These are phyloP conservation scores for Rhaphigaster nebulosa DNA, from an alignment of 2,888 invertebrate species.

Conservation along the genomic window DNA sequence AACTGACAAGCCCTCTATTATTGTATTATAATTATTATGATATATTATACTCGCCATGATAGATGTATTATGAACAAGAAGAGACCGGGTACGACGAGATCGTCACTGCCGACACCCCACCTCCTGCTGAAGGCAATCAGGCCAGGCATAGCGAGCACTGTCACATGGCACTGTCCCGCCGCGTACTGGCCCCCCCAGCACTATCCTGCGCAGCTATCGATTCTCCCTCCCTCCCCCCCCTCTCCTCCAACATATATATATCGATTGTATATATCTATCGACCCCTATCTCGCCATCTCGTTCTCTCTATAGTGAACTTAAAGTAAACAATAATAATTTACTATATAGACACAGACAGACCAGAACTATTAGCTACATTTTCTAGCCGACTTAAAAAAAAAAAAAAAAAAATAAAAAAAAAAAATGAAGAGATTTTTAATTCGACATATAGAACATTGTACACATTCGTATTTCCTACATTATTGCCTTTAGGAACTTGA, in stretches of 20 bases:
- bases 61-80: constrained; percentile 82
- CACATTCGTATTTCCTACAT: no score
- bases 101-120: constrained; percentile 91
- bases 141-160: constrained; percentile 79
- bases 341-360: no score
- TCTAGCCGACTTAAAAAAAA: no score
- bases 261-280: constrained; percentile 5
- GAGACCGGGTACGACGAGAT: constrained; percentile 86
- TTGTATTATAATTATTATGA: no score
- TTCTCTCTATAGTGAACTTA: background rate
- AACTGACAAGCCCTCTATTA: no score
- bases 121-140: constrained; percentile 86
- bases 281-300: background rate
- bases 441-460: no score
- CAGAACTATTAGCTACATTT: no score
- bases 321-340: background rate
- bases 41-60: constrained; percentile 73
- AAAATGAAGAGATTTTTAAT: no score
- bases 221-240: background rate
- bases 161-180: constrained; percentile 11
- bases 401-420: no score
- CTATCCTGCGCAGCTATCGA: background rate
- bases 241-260: background rate
- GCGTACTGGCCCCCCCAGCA: background rate
- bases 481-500: no score